Percentiles rank a stretch among this genome's conserved stretches.
phyloP scores from a whole-genome alignment of 2,113 vertebrate species.

The Phodopus roborovskii region DNA sequence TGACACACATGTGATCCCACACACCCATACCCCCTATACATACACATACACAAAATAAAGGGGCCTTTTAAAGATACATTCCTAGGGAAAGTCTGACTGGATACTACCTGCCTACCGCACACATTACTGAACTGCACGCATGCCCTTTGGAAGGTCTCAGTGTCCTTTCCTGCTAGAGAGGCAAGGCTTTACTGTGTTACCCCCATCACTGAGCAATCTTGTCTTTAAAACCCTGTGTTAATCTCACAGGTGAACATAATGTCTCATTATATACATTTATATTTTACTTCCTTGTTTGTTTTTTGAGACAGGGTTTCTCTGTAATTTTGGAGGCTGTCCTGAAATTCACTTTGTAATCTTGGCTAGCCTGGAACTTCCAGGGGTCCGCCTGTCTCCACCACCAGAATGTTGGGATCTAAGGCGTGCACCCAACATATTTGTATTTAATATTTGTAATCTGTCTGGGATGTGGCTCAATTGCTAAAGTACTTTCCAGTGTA shows the following conservation, averaged over 20 bases:
- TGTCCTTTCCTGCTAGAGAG: neutral
- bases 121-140: rapidly evolving
- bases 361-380: too few relatives aligned
- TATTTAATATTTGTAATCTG: neutral
- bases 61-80: neutral
- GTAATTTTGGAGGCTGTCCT: too few relatives aligned
- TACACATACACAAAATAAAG: neutral
- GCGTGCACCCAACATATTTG: neutral
- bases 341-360: too few relatives aligned
- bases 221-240: neutral
- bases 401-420: too few relatives aligned
- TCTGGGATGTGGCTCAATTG: neutral
- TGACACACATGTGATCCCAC: neutral
- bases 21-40: neutral
- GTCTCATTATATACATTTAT: neutral
- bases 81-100: neutral
- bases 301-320: too few relatives aligned
- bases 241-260: neutral
- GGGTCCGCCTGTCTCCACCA: too few relatives aligned
- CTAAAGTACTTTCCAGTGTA: neutral
- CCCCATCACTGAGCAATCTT: rapidly evolving
- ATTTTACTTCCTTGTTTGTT: too few relatives aligned
- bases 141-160: neutral
- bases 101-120: neutral
- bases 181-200: neutral